These are phyloP conservation scores for Scaptomyza polygonia DNA, from an alignment of 2,888 invertebrate species.

Conservation along the genomic window DNA sequence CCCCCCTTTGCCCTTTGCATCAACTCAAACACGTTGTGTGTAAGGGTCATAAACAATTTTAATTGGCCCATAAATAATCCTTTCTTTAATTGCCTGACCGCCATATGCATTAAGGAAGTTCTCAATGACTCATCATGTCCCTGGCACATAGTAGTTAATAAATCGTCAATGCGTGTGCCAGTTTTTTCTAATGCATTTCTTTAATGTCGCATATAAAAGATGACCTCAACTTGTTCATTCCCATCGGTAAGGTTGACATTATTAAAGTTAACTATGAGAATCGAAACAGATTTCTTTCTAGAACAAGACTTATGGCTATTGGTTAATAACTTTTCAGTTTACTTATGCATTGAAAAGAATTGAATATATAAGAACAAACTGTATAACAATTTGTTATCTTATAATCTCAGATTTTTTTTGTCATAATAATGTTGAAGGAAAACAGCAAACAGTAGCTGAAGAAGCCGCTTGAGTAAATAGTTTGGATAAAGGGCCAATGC, in stretches of 20 bases:
- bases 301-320: neutral
- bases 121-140: constrained; percentile 18
- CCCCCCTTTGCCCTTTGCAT: neutral
- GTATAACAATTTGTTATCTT: neutral
- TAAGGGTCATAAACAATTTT: neutral
- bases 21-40: neutral
- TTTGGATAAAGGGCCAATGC: neutral
- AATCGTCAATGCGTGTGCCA: constrained; percentile 12
- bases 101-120: constrained; percentile 3
- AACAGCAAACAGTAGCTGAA: constrained; percentile 14
- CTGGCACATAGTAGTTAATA: constrained; percentile 9
- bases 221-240: neutral
- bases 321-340: neutral
- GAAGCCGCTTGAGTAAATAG: constrained; percentile 4
- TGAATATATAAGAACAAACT: neutral
- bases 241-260: neutral
- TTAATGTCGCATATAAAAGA: neutral
- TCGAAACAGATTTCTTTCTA: neutral
- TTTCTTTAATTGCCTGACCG: neutral
- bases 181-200: constrained; percentile 30
- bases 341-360: neutral
- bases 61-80: constrained; percentile 3
- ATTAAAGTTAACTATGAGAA: neutral
- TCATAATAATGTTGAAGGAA: no score
- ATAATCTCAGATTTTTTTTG: neutral